These are phyloP conservation scores for Lacanobia wlatinum DNA, from an alignment of 2,888 invertebrate genomes.

Conservation along the genomic window DNA sequence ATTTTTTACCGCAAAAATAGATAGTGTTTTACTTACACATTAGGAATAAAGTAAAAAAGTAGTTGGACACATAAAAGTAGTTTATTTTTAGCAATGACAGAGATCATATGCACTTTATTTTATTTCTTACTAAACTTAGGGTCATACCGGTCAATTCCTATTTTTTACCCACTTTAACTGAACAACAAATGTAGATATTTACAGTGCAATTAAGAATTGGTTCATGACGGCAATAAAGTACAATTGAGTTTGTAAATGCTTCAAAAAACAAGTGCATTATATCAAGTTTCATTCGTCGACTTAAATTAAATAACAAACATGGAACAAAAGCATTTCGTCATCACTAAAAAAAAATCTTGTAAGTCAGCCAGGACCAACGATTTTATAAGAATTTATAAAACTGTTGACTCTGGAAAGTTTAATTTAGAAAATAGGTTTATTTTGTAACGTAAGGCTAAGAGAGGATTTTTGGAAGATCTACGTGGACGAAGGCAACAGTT, in stretches of 20 bases:
- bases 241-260: background rate
- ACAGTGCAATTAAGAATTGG: background rate
- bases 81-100: slow-evolving; percentile 22
- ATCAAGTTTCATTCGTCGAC: background rate
- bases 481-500: too few species aligned
- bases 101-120: background rate
- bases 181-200: background rate
- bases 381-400: too few species aligned
- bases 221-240: background rate
- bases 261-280: background rate
- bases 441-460: too few species aligned
- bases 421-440: too few species aligned
- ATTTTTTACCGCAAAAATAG: background rate
- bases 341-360: background rate
- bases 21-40: background rate
- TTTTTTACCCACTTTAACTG: slow-evolving; percentile 3
- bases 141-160: background rate
- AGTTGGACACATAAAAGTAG: background rate
- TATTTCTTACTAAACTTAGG: slow-evolving; percentile 9
- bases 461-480: too few species aligned
- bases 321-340: background rate
- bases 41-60: background rate
- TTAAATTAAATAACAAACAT: background rate
- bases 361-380: too few species aligned
- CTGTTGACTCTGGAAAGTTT: too few species aligned